Evolutionary conservation across 2,113 vertebrate species (phyloP).

Genomic region (Pagrus major): DNA sequence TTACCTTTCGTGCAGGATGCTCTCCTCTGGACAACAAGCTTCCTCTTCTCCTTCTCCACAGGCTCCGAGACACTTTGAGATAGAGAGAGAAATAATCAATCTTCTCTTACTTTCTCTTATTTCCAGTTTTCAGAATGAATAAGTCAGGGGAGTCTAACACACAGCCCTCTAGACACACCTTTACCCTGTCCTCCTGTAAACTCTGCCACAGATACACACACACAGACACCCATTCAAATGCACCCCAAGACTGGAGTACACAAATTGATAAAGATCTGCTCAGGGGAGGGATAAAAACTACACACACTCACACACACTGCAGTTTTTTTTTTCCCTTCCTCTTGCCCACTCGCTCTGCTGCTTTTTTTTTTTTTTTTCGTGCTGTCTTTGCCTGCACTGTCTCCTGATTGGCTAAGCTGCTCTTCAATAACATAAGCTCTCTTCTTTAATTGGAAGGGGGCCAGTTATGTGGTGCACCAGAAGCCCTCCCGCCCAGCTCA

Average conservation of each 20-base stretch:
- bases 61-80: slow-evolving; percentile 81
- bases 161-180: slow-evolving; percentile 73
- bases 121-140: slow-evolving; percentile 76
- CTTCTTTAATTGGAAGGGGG: slow-evolving; percentile 82
- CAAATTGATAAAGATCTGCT: slow-evolving; percentile 83
- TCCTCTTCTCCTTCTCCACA: slow-evolving; percentile 61
- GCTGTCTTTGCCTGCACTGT: slow-evolving; percentile 75
- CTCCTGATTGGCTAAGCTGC: slow-evolving; percentile 80
- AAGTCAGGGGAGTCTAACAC: slow-evolving; percentile 57
- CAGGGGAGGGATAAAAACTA: slow-evolving; percentile 79
- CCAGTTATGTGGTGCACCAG: slow-evolving; percentile 78
- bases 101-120: slow-evolving; percentile 77
- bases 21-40: slow-evolving; percentile 58
- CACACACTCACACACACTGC: slow-evolving; percentile 80
- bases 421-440: slow-evolving; percentile 84
- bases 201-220: slow-evolving; percentile 66
- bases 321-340: slow-evolving; percentile 74
- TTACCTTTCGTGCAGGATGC: slow-evolving; percentile 71
- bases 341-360: slow-evolving; percentile 80
- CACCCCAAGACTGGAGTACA: slow-evolving; percentile 71
- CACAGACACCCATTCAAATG: slow-evolving; percentile 65
- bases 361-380: slow-evolving; percentile 78
- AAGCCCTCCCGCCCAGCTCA: slow-evolving; percentile 71
- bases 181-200: slow-evolving; percentile 67
- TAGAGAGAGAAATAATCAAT: slow-evolving; percentile 77